Base-by-base conservation (phyloP, 2,113 vertebrate genomes). In the Chitala chitala region DNA sequence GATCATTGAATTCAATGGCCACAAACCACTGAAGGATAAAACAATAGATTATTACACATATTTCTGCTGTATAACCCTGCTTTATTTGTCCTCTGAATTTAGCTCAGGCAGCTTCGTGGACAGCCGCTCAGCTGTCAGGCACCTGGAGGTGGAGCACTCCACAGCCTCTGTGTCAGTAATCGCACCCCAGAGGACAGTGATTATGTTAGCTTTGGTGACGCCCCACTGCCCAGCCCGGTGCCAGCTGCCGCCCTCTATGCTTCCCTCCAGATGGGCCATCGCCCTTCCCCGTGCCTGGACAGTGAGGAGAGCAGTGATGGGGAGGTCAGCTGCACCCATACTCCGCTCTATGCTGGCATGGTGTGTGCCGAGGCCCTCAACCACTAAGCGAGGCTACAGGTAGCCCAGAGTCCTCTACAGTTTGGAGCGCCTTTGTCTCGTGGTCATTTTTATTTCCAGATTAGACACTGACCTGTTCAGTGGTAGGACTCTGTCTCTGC, bases 131-230 rank as follows among this genome's bases (percentile, higher is more conserved):
- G 92, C 76, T 90, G 86, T 17, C 83, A 89, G 38, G 83, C 89
- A 56, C 79, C 91, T 0, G 81, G 85, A 51, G 92, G 85, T 9
- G 78, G 79, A 75, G 79, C 87, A 15, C 89, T 90, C 80, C 91
- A 91, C 75, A 90, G 93, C 63, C 90, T 96, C 42, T 89, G 91
- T 78, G 85, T 96, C 83, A 84, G 89, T 46, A 92, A 92, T 40
- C 93, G 91, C 8, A 84, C 92, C 61, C 91, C 91, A 0, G 91
- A 87, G 0, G 96, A 96, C 31, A 94, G 93, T 20, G 95, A 96
- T 88, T 98, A 94, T 6, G 89, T 95, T 78, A 94, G 93, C 9
- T 98, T 95, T 0, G 96, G 96, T 1, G 95, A 96, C 51, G 95
- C 96, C 83, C 91, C 94, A 56, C 91, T 95, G 0, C 86, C 90